These are phyloP conservation scores for Agrotis ipsilon DNA, from an alignment of 2,888 invertebrate genomes.

Conservation along the genomic window DNA sequence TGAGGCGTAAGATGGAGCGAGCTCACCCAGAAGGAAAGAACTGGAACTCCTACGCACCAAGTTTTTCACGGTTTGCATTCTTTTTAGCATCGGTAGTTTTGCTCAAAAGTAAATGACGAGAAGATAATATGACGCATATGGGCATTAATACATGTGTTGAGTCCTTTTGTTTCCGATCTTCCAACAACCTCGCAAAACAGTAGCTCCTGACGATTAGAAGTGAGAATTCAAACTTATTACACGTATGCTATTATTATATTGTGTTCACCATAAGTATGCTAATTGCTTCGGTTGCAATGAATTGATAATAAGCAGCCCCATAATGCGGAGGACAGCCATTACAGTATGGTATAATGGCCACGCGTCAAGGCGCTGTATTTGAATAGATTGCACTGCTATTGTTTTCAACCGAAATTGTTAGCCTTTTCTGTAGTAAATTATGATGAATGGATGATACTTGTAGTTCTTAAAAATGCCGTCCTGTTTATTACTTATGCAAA, in stretches of 20 bases:
- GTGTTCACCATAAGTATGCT: constrained; percentile 40
- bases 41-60: no score
- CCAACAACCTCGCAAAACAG: constrained; percentile 4
- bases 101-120: not conserved
- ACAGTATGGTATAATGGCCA: constrained; percentile 49
- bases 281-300: constrained; percentile 44
- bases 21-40: no score
- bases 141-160: not conserved
- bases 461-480: constrained; percentile 1
- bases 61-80: not conserved
- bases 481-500: not conserved
- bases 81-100: not conserved
- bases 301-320: constrained; percentile 56
- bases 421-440: constrained; percentile 22
- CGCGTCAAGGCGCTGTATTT: constrained; percentile 43
- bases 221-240: constrained; percentile 7
- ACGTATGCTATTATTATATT: constrained; percentile 27
- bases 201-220: not conserved
- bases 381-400: constrained; percentile 56
- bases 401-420: constrained; percentile 39
- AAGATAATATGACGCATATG: not conserved
- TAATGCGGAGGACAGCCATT: constrained; percentile 43
- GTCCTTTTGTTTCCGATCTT: constrained; percentile 22
- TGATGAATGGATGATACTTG: constrained; percentile 18
- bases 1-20: no score